Conservation (phyloP, 37 sponge, comb jelly and placozoan genomes). For the Cladorhizidae sp. region DNA sequence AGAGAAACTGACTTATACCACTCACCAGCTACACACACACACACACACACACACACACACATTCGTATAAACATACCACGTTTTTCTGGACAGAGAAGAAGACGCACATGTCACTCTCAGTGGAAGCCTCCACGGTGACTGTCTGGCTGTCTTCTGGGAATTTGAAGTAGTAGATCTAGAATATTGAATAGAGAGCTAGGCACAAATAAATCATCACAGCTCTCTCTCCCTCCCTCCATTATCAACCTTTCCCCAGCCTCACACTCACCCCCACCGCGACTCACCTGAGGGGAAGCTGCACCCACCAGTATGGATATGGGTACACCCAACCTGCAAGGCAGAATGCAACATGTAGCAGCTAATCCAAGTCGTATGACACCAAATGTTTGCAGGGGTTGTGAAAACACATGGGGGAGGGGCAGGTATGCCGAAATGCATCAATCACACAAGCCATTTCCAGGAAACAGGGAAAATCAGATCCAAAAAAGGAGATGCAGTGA, state of each 20-base stretch:
- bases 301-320: neutral
- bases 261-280: neutral
- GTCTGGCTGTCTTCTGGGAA: constrained; percentile 12
- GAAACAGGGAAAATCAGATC: too few relatives aligned
- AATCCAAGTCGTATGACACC: too few relatives aligned
- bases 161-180: constrained; percentile 47
- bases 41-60: too few relatives aligned
- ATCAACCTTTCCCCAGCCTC: neutral
- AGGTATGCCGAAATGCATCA: too few relatives aligned
- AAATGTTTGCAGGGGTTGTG: too few relatives aligned
- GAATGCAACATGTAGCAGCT: too few relatives aligned
- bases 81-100: constrained; percentile 73
- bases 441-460: too few relatives aligned
- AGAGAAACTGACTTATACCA: too few relatives aligned
- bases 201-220: neutral
- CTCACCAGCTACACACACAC: too few relatives aligned
- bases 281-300: constrained; percentile 24
- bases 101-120: constrained; percentile 31
- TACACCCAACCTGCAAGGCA: neutral
- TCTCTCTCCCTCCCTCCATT: neutral
- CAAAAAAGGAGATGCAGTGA: too few relatives aligned
- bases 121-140: constrained; percentile 22
- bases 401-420: too few relatives aligned
- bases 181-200: neutral
- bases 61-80: constrained; percentile 37